phyloP scores from a whole-genome alignment of 2,797 vertebrate species.

The Lycodopsis pacificus region DNA sequence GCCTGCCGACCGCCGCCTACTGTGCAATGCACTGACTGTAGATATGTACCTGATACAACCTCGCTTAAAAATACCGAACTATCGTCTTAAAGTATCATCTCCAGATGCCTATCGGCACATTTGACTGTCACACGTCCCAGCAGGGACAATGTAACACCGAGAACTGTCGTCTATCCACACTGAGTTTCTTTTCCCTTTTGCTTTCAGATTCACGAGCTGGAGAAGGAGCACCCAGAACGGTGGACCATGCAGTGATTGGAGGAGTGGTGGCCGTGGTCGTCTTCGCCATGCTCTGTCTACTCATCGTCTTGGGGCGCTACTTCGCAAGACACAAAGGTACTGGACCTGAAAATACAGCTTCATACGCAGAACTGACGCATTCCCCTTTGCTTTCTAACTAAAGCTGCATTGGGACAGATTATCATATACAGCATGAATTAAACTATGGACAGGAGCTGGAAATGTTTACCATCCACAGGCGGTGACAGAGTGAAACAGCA shows the following conservation, averaged over 20 bases:
- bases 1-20: not conserved
- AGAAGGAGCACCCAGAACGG: constrained; percentile 91
- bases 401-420: not conserved
- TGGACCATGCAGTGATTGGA: constrained; percentile 98
- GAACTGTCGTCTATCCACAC: not conserved
- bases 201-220: constrained; percentile 95
- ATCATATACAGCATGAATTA: not conserved
- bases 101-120: constrained; percentile 22
- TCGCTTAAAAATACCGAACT: not conserved
- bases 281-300: constrained; percentile 98
- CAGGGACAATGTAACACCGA: not conserved
- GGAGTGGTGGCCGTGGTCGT: constrained; percentile 98
- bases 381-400: not conserved
- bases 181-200: constrained; percentile 5
- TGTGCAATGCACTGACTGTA: not conserved
- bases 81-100: constrained; percentile 1
- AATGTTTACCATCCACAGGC: not conserved
- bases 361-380: not conserved
- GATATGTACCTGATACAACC: not conserved
- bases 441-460: not conserved
- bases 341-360: not conserved
- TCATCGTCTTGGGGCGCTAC: constrained; percentile 97
- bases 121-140: constrained; percentile 17
- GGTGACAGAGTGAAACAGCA: not conserved
- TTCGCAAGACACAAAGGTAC: constrained; percentile 99